A percentile compares a stretch with the other conserved stretches of the same genome.
Evolutionary conservation across 2,888 invertebrate genomes (phyloP).

Genomic region (Caenorhabditis imperialis): DNA sequence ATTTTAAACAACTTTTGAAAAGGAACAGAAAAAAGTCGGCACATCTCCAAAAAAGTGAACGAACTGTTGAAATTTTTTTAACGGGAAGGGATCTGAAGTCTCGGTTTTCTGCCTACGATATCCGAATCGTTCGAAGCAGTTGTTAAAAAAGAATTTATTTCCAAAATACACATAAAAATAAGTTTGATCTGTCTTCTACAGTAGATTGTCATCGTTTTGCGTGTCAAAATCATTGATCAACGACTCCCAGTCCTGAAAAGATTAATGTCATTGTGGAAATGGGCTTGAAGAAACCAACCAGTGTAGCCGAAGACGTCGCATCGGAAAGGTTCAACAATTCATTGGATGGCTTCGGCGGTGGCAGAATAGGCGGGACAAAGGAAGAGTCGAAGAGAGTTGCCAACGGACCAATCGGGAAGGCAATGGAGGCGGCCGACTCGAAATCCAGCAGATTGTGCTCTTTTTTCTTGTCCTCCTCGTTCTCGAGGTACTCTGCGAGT

Average conservation of each 20-base stretch:
- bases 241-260: conserved; percentile 48
- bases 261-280: too few relatives aligned
- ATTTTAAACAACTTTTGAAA: too few relatives aligned
- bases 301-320: conserved; percentile 7
- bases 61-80: too few relatives aligned
- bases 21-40: too few relatives aligned
- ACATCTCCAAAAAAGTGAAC: too few relatives aligned
- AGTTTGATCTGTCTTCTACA: too few relatives aligned
- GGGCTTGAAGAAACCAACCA: conserved; percentile 30
- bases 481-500: conserved; percentile 29
- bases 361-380: conserved; percentile 41
- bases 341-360: conserved; percentile 45
- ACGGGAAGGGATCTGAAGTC: too few relatives aligned
- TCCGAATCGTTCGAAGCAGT: too few relatives aligned
- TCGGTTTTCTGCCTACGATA: too few relatives aligned
- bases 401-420: conserved; percentile 49
- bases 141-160: too few relatives aligned
- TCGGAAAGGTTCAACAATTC: conserved; percentile 43
- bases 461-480: conserved; percentile 15
- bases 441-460: conserved; percentile 48
- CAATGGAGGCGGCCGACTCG: conserved; percentile 31
- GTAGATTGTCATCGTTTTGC: conserved; percentile 45
- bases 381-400: conserved; percentile 34
- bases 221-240: conserved; percentile 40
- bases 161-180: too few relatives aligned